Conservation (phyloP, 2,797 vertebrate genomes). For the Sylvilagus floridanus region DNA sequence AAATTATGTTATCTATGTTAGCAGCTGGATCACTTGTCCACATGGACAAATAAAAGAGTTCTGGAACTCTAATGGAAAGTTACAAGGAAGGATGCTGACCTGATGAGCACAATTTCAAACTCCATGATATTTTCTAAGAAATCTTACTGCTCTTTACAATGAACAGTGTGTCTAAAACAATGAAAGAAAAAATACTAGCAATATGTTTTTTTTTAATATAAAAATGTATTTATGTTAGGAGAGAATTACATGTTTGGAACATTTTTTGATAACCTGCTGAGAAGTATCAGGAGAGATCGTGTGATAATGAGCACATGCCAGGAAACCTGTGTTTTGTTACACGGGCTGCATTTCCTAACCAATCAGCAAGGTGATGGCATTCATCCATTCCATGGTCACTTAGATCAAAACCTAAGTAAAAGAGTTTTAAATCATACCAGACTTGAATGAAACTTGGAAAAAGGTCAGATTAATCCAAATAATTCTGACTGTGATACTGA, state of each 20-base stretch:
- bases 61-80: neutral
- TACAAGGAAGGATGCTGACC: slow-evolving; percentile 16
- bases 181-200: neutral
- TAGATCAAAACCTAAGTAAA: neutral
- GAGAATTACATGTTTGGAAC: neutral
- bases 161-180: neutral
- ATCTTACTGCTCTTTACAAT: slow-evolving; percentile 13
- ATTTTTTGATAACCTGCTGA: neutral
- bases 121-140: slow-evolving; percentile 12
- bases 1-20: neutral
- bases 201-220: slow-evolving; percentile 6
- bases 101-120: slow-evolving; percentile 16
- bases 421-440: slow-evolving; percentile 22
- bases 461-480: neutral
- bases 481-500: neutral
- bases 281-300: neutral
- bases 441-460: neutral
- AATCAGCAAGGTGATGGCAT: neutral
- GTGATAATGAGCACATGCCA: neutral
- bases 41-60: neutral
- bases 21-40: neutral
- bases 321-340: neutral
- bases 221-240: slow-evolving; percentile 11
- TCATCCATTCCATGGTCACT: neutral
- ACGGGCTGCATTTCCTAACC: neutral